Evolutionary conservation across 2,113 vertebrate genomes (phyloP).

Genomic region (Cebidichthys violaceus): DNA sequence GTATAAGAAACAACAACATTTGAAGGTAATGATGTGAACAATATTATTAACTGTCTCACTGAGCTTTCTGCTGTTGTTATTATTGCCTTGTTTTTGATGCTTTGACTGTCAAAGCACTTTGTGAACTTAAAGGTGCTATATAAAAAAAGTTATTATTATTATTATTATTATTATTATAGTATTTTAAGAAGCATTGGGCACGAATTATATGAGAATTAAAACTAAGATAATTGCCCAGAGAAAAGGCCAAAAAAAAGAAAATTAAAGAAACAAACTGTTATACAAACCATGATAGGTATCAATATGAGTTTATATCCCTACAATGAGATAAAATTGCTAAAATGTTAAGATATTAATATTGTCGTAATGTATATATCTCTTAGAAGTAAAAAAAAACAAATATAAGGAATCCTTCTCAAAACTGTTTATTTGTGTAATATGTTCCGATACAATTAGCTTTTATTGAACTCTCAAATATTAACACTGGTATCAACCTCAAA

Average conservation of each 20-base stretch:
- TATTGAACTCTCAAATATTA: neutral
- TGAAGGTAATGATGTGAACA: neutral
- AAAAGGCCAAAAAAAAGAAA: neutral
- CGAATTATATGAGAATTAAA: neutral
- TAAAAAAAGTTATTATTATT: too few relatives aligned
- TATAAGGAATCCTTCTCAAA: neutral
- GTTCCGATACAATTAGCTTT: neutral
- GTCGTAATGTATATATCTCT: neutral
- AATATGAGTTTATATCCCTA: neutral
- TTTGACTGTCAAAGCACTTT: too few relatives aligned
- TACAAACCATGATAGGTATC: neutral
- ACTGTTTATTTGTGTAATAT: neutral
- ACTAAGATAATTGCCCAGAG: neutral
- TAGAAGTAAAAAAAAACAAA: conserved; percentile 4
- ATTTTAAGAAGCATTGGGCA: neutral
- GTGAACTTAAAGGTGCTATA: too few relatives aligned
- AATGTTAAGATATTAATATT: neutral
- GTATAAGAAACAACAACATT: neutral
- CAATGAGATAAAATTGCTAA: neutral
- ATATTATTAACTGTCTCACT: too few relatives aligned
- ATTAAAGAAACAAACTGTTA: neutral
- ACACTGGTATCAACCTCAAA: neutral
- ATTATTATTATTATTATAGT: too few relatives aligned
- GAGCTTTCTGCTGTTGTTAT: too few relatives aligned
- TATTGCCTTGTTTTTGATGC: too few relatives aligned